Base-by-base conservation (phyloP, 2,888 invertebrate genomes). In the Mylabris sibirica region DNA sequence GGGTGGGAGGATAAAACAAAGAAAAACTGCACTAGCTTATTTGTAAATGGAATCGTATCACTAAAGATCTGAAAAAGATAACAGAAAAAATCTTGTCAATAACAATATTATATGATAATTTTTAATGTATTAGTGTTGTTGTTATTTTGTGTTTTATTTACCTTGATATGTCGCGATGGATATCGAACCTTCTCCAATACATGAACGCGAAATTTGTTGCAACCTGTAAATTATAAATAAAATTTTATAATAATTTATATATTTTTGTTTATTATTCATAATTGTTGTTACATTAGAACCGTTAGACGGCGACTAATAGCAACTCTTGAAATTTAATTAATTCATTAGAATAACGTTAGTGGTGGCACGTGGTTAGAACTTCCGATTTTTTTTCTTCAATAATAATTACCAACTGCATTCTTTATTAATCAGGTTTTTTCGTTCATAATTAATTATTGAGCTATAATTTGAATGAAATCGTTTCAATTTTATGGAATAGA, bases 131-230 rank as follows among this genome's bases (percentile, higher is more conserved):
- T 20, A n/a, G n/a, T n/a, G 9, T 49, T 20, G 9, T 11, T 22
- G 9, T 49, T 49, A n/a, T 44, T n/a, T 5, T 44, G 74, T 4
- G 30, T 30, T 30, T 30, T 6, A 30, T 30, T 77, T 81, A 90
- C 91, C 90, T 90, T 86, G 90, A 89, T 85, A 90, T 89, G 87
- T 90, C 89, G 85, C 90, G 88, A 84, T 89, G 88, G 84, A 89
- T 89, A 84, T 89, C 87, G 85, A 89, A 89, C 86, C 88, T 88
- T 87, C 88, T 88, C 87, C 89, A 85, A 85, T 80, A 85, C 87
- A 87, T 87, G 85, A 85, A 87, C 82, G 81, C 81, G 71, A 80
- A 77, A 81, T 82, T 81, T 77, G 70, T 73, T 76, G 79, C 77
- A 78, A 79, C 79, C 86, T 86, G 82, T 69, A 86, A 86, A 77